Evolutionary conservation across 2,797 vertebrate species (phyloP), one percentile per base, ranked within the genome.

Genomic region (Cyprinodon diabolis): DNA sequence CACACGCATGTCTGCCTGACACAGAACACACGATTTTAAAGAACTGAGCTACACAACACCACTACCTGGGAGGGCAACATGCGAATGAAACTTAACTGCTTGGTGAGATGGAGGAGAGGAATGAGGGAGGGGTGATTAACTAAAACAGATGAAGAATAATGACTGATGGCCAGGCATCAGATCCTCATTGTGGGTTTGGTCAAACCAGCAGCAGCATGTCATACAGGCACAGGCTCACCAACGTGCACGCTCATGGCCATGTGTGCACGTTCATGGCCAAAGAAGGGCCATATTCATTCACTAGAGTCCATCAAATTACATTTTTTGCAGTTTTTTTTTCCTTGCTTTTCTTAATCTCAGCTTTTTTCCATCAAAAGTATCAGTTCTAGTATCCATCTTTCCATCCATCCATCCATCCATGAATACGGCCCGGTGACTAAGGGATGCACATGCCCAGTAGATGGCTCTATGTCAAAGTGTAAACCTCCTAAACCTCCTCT

Each of bases 151-250:
- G 78, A 76, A 79, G 52, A 79, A 76, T 67, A 69, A 88, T 82
- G 87, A 78, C 68, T 84, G 75, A 89, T 87, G 80, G 75, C 81
- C 85, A 90, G 81, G 90, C 90, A 90, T 89, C 82, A 92, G 90
- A 91, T 92, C 90, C 93, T 95, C 88, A 0, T 92, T 90, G 94
- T 95, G 96, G 94, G 92, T 89, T 93, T 92, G 89, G 94, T 90
- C 87, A 91, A 90, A 92, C 96, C 81, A 90, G 76, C 96, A 94
- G 95, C 94, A 89, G 83, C 87, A 91, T 84, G 87, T 90, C 84
- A 88, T 87, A 89, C 90, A 93, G 85, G 86, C 88, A 91, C 82
- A 90, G 86, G 86, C 88, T 91, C 87, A 89, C 86, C 77, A 81
- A 86, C 89, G 90, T 92, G 90, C 92, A 93, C 88, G 69, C 88